Evolutionary conservation across 30 jellyfish, hydroid and myxozoan genomes (phyloP).

Genomic region (Phacellophora camtschatica): DNA sequence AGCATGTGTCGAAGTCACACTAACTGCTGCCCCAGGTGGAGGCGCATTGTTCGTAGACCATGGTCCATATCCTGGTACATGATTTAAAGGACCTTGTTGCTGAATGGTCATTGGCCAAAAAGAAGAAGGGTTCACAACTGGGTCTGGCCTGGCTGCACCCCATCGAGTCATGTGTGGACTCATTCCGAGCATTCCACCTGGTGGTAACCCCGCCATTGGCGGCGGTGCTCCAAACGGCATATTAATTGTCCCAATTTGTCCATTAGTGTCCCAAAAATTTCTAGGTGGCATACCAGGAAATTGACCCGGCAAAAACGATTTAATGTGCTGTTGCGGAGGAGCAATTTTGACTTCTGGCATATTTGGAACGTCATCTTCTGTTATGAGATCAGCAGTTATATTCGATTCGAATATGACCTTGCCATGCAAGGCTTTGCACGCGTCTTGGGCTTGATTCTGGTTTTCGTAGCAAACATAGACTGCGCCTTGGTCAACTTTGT

Average conservation of each 20-base stretch:
- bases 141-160: constrained; percentile 57
- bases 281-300: constrained; percentile 47
- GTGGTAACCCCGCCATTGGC: constrained; percentile 53
- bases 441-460: constrained; percentile 68
- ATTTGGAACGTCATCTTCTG: constrained; percentile 56
- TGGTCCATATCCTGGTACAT: constrained; percentile 52
- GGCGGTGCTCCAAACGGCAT: constrained; percentile 35
- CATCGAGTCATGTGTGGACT: constrained; percentile 60
- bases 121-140: constrained; percentile 33
- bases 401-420: constrained; percentile 56
- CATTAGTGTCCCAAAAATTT: constrained; percentile 50
- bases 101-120: constrained; percentile 66
- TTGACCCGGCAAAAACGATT: constrained; percentile 38
- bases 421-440: constrained; percentile 79
- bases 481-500: constrained; percentile 44
- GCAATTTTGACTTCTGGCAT: constrained; percentile 2
- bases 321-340: constrained; percentile 6
- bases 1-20: constrained; percentile 32
- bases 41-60: constrained; percentile 52
- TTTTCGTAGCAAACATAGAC: constrained; percentile 70
- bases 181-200: constrained; percentile 51
- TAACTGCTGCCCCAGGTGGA: constrained; percentile 17
- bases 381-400: constrained; percentile 48
- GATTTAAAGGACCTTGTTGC: constrained; percentile 56
- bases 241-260: constrained; percentile 45